Base-by-base conservation (phyloP, 2,113 vertebrate genomes). In the Saccopteryx bilineata region DNA sequence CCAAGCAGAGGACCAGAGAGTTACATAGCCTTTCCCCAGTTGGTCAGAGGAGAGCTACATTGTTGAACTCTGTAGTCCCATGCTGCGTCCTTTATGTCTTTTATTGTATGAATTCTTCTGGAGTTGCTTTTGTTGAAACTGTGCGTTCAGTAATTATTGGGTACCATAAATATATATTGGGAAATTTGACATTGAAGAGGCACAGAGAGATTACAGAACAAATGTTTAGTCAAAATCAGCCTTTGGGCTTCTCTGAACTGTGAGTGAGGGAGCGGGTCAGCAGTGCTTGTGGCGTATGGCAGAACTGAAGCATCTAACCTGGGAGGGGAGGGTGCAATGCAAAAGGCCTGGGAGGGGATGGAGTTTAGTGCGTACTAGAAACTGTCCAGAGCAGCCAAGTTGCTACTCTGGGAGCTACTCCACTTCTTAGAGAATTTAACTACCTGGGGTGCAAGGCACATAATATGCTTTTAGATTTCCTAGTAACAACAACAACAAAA, bases 41-140 rank as follows among this genome's bases (percentile, higher is more conserved):
- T 75, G 10, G 24, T 86, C 50, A 74, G 85, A 61, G 31, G 23
- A 76, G 66, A 92, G 52, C 28, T n/a, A 39, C 21, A 12, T 76
- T 93, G 54, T 58, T 82, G 19, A 31, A 52, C 28, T 52, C 48
- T 28, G 46, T 4, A 50, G 46, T 17, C 72, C 72, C 72, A 75
- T 83, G 17, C 33, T 52, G 31, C 5, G 54, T 56, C 76, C 54
- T 72, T 68, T 87, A 61, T 82, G 54, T 74, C 10, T 50, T 75
- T 66, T 84, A 58, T 19, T 63, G 12, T 76, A 18, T 21, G 39
- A 78, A 69, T 92, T 95, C 72, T 75, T 92, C 65, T 84, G 46
- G 60, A 89, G 31, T 68, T 65, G 78, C 23, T 79, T 91, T 88
- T 69, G 33, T 87, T 65, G 39, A 90, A 17, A 94, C 21, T 46